Base-by-base conservation (phyloP, 2,888 invertebrate genomes). In the Leptura quadrifasciata region DNA sequence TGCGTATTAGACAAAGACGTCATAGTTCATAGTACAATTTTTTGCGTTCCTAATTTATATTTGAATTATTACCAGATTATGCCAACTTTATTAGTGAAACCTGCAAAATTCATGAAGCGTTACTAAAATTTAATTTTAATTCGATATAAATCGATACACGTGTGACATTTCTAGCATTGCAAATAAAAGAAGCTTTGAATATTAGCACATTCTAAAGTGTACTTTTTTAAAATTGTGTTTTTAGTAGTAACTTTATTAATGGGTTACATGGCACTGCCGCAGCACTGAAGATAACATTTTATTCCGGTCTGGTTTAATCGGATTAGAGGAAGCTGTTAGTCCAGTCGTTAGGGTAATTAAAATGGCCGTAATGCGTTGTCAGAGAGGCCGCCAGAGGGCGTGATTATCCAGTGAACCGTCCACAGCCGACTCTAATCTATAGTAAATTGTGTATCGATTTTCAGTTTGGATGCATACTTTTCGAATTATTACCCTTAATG, bases 261-360 rank as follows among this genome's bases (percentile, higher is more conserved):
- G 47, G 39, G 39, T 39, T n/a, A n/a, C n/a, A 47, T 47, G 47
- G 47, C 47, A 47, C n/a, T 24, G 65, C 78, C 72, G 71, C 72
- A 71, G 47, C 74, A 68, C 72, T 47, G 73, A 64, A 79, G 79
- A 79, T 79, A 79, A 77, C 77, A 77, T 77, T 79, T 75, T 76
- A 78, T 78, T 78, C 72, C 80, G 78, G 78, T 80, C 80, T 72
- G 74, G 80, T 81, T 81, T 84, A 85, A 86, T 86, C 83, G 83
- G 85, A 85, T 86, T 85, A 86, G 80, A 80, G 84, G 81, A 84
- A 84, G 85, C 85, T 83, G 84, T 85, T 85, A 84, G 84, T 84
- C 85, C 86, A 82, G 82, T 84, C 85, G 84, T 86, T 85, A 83
- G 81, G 82, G 83, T 86, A 86, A 86, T 86, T 86, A 86, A 85